Percentiles rank a stretch among this genome's conserved stretches.
phyloP scores from a whole-genome alignment of 2,888 invertebrate species.

The Synergus japonicus region DNA sequence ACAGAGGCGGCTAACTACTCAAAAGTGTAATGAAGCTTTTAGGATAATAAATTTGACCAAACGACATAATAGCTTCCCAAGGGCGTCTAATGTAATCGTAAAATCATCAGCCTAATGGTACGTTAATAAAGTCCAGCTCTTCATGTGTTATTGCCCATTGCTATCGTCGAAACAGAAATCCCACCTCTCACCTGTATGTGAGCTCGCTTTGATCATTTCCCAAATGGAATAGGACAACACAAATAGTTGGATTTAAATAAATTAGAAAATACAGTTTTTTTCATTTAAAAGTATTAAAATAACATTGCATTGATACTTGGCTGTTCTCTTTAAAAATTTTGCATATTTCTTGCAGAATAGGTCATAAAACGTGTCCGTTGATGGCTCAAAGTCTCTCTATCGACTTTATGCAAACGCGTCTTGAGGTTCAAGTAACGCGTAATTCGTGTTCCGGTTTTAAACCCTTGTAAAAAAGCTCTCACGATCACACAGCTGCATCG shows the following conservation, averaged over 20 bases:
- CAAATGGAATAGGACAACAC: background rate
- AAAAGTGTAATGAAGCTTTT: slow-evolving; percentile 48
- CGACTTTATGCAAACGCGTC: slow-evolving; percentile 36
- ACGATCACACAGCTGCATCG: slow-evolving; percentile 33
- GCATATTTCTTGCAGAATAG: slow-evolving; percentile 30
- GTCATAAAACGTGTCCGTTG: slow-evolving; percentile 31
- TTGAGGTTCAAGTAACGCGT: slow-evolving; percentile 38
- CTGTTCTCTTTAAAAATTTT: slow-evolving; percentile 17
- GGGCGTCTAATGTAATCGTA: slow-evolving; percentile 59
- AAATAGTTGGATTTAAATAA: background rate
- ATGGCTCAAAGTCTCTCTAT: slow-evolving; percentile 30
- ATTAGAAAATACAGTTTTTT: background rate
- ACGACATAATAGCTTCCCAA: slow-evolving; percentile 57
- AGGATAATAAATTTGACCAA: slow-evolving; percentile 48
- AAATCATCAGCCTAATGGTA: slow-evolving; percentile 63
- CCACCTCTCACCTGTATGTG: background rate
- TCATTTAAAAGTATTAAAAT: background rate
- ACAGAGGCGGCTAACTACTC: slow-evolving; percentile 27
- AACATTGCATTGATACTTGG: background rate
- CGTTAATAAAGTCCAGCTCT: slow-evolving; percentile 58
- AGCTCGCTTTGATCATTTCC: background rate
- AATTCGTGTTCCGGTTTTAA: slow-evolving; percentile 40
- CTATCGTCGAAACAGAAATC: slow-evolving; percentile 6
- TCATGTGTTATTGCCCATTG: slow-evolving; percentile 51
- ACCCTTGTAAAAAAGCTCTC: slow-evolving; percentile 37